A percentile compares a stretch with the other conserved stretches of the same genome.
phyloP scores from a whole-genome alignment of 2,113 vertebrate species.

The Corvus cornix region DNA sequence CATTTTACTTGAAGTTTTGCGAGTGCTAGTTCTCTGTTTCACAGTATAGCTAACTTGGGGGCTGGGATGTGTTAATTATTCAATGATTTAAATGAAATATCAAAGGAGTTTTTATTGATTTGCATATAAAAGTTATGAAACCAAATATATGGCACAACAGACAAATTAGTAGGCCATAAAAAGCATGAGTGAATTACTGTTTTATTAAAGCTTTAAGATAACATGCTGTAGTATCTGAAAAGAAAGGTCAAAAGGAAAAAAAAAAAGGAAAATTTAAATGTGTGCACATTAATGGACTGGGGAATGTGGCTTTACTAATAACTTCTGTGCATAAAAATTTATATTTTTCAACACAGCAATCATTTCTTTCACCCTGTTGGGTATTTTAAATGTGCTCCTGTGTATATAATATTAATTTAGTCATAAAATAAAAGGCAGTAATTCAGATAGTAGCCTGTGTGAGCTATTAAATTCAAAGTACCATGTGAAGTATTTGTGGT shows the following conservation, averaged over 20 bases:
- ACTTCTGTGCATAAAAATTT: constrained; percentile 63
- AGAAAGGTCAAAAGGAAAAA: constrained; percentile 69
- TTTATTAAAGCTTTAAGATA: constrained; percentile 68
- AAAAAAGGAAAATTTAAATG: constrained; percentile 46
- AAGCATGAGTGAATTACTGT: constrained; percentile 46
- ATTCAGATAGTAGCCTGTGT: constrained; percentile 57
- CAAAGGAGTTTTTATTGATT: constrained; percentile 66
- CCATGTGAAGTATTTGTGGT: constrained; percentile 23
- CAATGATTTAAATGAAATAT: constrained; percentile 68
- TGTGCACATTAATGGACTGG: constrained; percentile 51
- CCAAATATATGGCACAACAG: constrained; percentile 28
- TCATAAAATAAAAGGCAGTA: constrained; percentile 67
- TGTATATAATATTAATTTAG: constrained; percentile 70
- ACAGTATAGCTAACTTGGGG: not conserved
- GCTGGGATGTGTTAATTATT: constrained; percentile 54
- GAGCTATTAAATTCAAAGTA: constrained; percentile 63
- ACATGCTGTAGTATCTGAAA: constrained; percentile 55
- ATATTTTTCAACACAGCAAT: constrained; percentile 59
- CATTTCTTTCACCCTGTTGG: constrained; percentile 63
- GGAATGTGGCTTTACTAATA: constrained; percentile 63
- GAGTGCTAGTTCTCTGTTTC: not conserved
- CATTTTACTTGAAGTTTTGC: not conserved
- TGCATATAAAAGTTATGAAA: constrained; percentile 70
- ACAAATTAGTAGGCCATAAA: constrained; percentile 68
- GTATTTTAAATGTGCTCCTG: constrained; percentile 69